A percentile compares a stretch with the other conserved stretches of the same genome.
These are phyloP conservation scores for Antheraea assamensis DNA, from an alignment of 2,888 invertebrate genomes.

Conservation along the genomic window DNA sequence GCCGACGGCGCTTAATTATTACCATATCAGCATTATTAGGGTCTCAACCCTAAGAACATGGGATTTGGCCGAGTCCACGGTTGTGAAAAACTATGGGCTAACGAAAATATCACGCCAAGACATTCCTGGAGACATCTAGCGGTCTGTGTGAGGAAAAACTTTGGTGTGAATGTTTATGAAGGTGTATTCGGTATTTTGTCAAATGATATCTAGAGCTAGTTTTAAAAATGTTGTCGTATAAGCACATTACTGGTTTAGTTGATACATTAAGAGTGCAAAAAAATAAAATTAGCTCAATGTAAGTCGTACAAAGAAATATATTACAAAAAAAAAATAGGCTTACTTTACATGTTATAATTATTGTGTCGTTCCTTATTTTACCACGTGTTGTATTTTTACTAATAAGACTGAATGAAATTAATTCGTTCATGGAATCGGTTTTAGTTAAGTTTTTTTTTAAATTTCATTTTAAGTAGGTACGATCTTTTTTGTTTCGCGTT, in stretches of 20 bases:
- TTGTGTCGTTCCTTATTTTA: neutral
- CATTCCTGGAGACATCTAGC: conserved; percentile 43
- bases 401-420: conserved; percentile 62
- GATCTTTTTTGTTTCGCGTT: conserved; percentile 17
- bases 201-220: conserved; percentile 21
- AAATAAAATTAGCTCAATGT: conserved; percentile 41
- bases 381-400: conserved; percentile 35
- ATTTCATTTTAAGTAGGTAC: conserved; percentile 36
- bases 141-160: conserved; percentile 49
- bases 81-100: conserved; percentile 68
- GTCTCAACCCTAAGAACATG: conserved; percentile 41
- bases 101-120: conserved; percentile 46
- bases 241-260: neutral
- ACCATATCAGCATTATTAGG: conserved; percentile 63
- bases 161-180: conserved; percentile 45
- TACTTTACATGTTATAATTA: neutral
- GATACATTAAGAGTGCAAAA: neutral
- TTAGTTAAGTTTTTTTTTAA: conserved; percentile 41
- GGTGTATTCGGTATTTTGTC: conserved; percentile 22
- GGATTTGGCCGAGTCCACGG: conserved; percentile 55
- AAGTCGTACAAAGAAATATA: conserved; percentile 55
- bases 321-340: neutral
- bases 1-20: conserved; percentile 42
- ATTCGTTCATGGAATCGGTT: conserved; percentile 34
- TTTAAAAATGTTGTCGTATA: neutral